Evolutionary conservation across 2,888 invertebrate genomes (phyloP).

Genomic region (Incurvaria masculella): DNA sequence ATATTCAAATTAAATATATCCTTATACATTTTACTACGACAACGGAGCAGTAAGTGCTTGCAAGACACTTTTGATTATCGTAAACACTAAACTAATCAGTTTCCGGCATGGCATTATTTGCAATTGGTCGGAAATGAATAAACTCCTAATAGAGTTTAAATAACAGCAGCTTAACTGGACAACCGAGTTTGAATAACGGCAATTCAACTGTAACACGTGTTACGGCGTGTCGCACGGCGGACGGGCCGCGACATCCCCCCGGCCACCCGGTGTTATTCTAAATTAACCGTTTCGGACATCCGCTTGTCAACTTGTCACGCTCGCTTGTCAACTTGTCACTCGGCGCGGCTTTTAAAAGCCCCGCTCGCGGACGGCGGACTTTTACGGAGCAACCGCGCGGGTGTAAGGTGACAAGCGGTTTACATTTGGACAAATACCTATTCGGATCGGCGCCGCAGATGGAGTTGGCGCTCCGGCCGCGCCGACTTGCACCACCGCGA

Average conservation of each 20-base stretch:
- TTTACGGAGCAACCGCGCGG: slow-evolving; percentile 36
- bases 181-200: background rate
- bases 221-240: background rate
- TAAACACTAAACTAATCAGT: too few relatives aligned
- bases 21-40: too few relatives aligned
- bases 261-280: slow-evolving; percentile 19
- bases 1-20: too few relatives aligned
- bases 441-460: background rate
- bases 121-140: background rate
- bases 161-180: too few relatives aligned
- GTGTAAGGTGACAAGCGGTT: slow-evolving; percentile 9
- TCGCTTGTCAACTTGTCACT: slow-evolving; percentile 21
- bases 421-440: slow-evolving; percentile 1
- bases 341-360: slow-evolving; percentile 6
- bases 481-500: too few relatives aligned
- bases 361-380: slow-evolving; percentile 28
- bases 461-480: background rate
- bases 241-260: slow-evolving; percentile 13
- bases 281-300: slow-evolving; percentile 46
- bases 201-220: background rate
- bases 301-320: slow-evolving; percentile 46
- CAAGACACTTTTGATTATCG: too few relatives aligned
- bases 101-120: too few relatives aligned
- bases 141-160: background rate
- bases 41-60: too few relatives aligned